Base-by-base conservation (phyloP, 2,797 vertebrate genomes). In the Molossus alvarezi region DNA sequence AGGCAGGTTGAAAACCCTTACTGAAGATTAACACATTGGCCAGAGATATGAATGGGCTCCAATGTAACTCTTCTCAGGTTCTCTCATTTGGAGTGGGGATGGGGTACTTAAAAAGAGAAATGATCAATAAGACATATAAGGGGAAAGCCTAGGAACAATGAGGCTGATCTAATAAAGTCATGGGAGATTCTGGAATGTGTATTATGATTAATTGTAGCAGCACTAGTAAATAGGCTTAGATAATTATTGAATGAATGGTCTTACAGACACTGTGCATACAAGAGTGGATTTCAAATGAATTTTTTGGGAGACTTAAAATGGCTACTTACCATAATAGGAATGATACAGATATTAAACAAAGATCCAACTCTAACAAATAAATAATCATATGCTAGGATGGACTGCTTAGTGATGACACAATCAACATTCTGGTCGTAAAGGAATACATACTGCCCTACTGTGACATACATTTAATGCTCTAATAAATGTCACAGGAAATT, bases 341-440 rank as follows among this genome's bases (percentile, higher is more conserved):
- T 69, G 81, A 60, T 57, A 82, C 57, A 95, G 57, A 88, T 75
- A 95, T 14, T 83, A 85, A 94, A 84, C 18, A 91, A 92, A 65
- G 93, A 95, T 10, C 93, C 13, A 96, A 93, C 23, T 88, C 71
- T 41, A 90, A 97, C 58, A 97, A 95, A 93, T 96, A 86, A 96
- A 91, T 86, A 97, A 94, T 72, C 53, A 25, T n/a, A 27, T 5
- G 55, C 72, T 25, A 94, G 94, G 96, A 96, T 84, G 57, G 57
- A 90, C 15, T 41, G 13, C 71, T 96, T 95, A 96, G 71, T 92
- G 91, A 25, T 92, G 86, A 96, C 29, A n/a, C 92, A 97, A 76
- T 95, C 53, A 86, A 94, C 86, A 96, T 60, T 95, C 97, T 96
- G 89, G 91, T 97, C 97, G 81, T 88, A 97, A 97, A 17, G 72